phyloP scores from a whole-genome alignment of 2,113 vertebrate species.

The Dromas ardeola region DNA sequence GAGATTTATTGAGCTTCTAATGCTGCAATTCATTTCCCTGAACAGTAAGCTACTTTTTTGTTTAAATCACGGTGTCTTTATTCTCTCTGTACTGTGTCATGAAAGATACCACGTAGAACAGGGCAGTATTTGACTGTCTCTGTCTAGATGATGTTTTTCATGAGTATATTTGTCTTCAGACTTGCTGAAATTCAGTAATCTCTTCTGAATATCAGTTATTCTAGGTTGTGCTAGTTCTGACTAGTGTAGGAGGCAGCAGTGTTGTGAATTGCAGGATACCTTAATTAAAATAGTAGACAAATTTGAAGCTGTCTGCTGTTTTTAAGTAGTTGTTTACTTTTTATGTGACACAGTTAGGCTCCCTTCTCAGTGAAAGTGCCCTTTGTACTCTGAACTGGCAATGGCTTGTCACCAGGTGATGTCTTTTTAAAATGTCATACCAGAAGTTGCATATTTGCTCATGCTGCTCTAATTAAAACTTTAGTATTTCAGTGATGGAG shows the following conservation, averaged over 20 bases:
- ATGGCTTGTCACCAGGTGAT: conserved; percentile 11
- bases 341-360: background rate
- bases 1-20: background rate
- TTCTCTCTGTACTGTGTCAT: background rate
- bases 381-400: conserved; percentile 7
- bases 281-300: background rate
- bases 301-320: background rate
- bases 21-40: background rate
- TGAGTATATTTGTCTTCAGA: background rate
- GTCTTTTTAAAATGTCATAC: background rate
- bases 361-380: background rate
- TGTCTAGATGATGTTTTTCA: background rate
- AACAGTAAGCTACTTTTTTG: background rate
- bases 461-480: background rate
- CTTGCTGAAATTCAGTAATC: background rate
- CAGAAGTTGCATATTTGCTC: background rate
- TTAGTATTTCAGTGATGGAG: background rate
- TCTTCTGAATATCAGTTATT: background rate
- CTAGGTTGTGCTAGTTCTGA: background rate
- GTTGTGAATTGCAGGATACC: background rate
- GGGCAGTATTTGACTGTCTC: background rate
- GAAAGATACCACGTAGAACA: background rate
- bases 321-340: background rate
- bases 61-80: background rate
- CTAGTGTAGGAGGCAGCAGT: background rate